A percentile compares a stretch with the other conserved stretches of the same genome.
Conservation (phyloP, 2,113 vertebrate species). For the Bubo scandiacus region DNA sequence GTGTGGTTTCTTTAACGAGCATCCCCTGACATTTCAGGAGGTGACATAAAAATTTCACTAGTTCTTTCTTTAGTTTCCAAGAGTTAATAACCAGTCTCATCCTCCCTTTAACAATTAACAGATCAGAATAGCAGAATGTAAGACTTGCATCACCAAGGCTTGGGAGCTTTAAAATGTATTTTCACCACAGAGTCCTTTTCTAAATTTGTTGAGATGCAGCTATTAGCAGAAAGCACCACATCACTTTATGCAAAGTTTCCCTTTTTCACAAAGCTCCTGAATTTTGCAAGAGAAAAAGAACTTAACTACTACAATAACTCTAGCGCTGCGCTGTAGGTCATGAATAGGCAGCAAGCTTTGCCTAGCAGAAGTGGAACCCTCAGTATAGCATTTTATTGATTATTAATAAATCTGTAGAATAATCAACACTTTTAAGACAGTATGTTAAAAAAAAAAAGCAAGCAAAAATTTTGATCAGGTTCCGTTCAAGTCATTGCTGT, state of each 20-base stretch:
- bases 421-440: neutral
- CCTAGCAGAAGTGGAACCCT: neutral
- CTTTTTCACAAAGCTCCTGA: neutral
- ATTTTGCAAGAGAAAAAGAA: neutral
- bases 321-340: neutral
- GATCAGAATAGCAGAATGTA: neutral
- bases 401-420: neutral
- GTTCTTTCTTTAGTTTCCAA: neutral
- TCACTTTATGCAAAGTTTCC: neutral
- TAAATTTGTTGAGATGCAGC: neutral
- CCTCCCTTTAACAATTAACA: neutral
- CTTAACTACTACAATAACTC: neutral
- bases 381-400: neutral
- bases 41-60: neutral
- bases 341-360: neutral
- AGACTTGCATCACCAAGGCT: neutral
- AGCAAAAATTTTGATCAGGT: neutral
- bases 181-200: neutral
- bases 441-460: neutral
- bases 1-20: neutral
- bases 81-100: neutral
- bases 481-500: neutral
- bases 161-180: neutral
- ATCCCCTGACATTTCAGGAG: neutral
- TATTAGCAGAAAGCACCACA: neutral